Evolutionary conservation across 2,113 vertebrate genomes (phyloP).

Genomic region (Pelobates fuscus): DNA sequence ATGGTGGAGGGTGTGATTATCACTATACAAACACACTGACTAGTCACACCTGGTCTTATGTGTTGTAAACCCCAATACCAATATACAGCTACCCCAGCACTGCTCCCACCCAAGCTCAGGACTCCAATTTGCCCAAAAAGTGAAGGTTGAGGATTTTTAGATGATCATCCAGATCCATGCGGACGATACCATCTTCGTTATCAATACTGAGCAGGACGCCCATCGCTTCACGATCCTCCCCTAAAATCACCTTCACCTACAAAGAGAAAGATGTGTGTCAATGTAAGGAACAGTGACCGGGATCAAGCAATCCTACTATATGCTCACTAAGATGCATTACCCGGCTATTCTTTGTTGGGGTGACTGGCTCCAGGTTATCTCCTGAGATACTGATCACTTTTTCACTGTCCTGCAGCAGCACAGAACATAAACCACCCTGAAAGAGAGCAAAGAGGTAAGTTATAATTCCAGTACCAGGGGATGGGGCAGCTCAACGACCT

Average conservation of each 20-base stretch:
- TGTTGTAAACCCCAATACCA: too few species aligned
- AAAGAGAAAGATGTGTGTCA: background rate
- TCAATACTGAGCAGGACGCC: constrained; percentile 89
- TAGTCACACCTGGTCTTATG: too few species aligned
- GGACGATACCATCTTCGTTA: constrained; percentile 89
- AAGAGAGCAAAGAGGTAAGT: background rate
- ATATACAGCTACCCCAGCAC: background rate
- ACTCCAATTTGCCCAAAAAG: constrained; percentile 87
- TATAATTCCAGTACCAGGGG: background rate
- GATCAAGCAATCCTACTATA: background rate
- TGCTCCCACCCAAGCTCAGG: constrained; percentile 43
- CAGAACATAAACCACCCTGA: constrained; percentile 89
- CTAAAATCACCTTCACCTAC: constrained; percentile 91
- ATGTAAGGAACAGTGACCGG: background rate
- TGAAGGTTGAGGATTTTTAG: constrained; percentile 92
- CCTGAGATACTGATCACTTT: constrained; percentile 92
- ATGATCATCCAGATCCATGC: constrained; percentile 88
- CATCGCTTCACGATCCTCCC: constrained; percentile 88
- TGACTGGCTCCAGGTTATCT: constrained; percentile 90
- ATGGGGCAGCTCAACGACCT: too few species aligned
- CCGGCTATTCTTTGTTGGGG: constrained; percentile 92
- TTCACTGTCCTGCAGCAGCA: constrained; percentile 87
- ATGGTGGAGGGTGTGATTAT: too few species aligned
- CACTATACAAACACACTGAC: background rate
- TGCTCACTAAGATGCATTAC: constrained; percentile 57